Base-by-base conservation (phyloP, 2,888 invertebrate genomes). In the Pherbina coryleti region DNA sequence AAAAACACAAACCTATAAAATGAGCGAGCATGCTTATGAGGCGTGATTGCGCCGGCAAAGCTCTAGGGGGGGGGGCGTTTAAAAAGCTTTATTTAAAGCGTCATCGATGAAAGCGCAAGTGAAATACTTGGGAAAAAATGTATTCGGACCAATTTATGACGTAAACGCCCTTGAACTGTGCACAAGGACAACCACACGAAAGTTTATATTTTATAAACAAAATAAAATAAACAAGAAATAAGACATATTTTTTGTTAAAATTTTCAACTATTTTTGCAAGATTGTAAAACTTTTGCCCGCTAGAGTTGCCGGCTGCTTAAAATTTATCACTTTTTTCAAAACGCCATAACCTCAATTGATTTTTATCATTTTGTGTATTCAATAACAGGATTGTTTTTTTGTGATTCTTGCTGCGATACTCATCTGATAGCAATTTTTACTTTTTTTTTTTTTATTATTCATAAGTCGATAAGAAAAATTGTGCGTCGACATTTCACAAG, bases 101-200 rank as follows among this genome's bases (percentile, higher is more conserved):
- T 76, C 70, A 70, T 51, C 11, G 31, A 44, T 31, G 22, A 76
- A 70, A 57, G 67, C 67, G 72, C 67, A 71, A 78, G 73, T 53
- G 22, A 22, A 60, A 60, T 22, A 53, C 17, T 55, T 14, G 34
- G 28, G 28, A 66, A 69, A 69, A 76, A 64, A 14, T 53, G 25
- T 60, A 37, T 53, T 44, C 1, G 7, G 11, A 44, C 2, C 11
- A 44, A 44, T 57, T 44, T 74, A 49, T 70, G 73, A 72, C 62
- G 64, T 55, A 44, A 53, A 67, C 69, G 79, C 57, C 79, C 74
- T 79, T 77, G 77, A 77, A 79, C 77, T 75, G 75, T 62, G n/a
- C 31, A 28, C 62, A 71, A 77, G 79, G 77, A 37, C 77, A 76
- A 49, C 17, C 11, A 53, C 7, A 28, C 11, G 4, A 44, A 7